These are phyloP conservation scores for Cricetomys ansorgei DNA, from an alignment of 2,113 vertebrate genomes.

Conservation along the genomic window DNA sequence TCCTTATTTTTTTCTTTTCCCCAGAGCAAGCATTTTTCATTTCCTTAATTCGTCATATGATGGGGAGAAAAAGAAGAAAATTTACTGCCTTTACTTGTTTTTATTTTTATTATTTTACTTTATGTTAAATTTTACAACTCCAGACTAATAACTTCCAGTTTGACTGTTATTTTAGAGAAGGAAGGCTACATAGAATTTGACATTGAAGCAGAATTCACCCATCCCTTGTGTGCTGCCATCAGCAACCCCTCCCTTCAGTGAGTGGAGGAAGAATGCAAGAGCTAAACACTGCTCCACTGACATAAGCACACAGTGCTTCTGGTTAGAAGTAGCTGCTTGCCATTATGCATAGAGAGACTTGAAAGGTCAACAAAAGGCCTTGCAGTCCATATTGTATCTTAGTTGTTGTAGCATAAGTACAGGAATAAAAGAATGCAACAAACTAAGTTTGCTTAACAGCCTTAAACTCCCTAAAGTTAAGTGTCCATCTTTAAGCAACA, in stretches of 20 bases:
- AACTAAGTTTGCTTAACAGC: constrained; percentile 76
- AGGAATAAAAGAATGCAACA: constrained; percentile 66
- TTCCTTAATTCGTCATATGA: background rate
- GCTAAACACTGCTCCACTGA: constrained; percentile 71
- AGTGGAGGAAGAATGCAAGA: background rate
- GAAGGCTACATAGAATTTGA: background rate
- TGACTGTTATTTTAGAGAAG: background rate
- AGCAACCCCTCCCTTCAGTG: background rate
- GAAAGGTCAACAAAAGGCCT: constrained; percentile 85
- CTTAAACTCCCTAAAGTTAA: constrained; percentile 78
- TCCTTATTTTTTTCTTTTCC: background rate
- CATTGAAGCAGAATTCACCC: background rate
- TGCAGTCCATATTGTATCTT: constrained; percentile 82
- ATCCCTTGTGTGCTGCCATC: background rate
- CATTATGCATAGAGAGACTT: constrained; percentile 86
- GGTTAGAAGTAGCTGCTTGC: constrained; percentile 85
- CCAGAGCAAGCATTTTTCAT: background rate
- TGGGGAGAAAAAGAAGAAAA: background rate
- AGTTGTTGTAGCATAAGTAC: constrained; percentile 69
- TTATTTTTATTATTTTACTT: background rate
- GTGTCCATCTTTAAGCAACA: constrained; percentile 40
- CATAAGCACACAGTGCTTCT: constrained; percentile 67
- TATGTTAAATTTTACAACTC: constrained; percentile 15
- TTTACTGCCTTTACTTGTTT: background rate
- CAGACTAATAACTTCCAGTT: background rate